Base-by-base conservation (phyloP, 2,797 vertebrate species). In the Rallus crepitans region DNA sequence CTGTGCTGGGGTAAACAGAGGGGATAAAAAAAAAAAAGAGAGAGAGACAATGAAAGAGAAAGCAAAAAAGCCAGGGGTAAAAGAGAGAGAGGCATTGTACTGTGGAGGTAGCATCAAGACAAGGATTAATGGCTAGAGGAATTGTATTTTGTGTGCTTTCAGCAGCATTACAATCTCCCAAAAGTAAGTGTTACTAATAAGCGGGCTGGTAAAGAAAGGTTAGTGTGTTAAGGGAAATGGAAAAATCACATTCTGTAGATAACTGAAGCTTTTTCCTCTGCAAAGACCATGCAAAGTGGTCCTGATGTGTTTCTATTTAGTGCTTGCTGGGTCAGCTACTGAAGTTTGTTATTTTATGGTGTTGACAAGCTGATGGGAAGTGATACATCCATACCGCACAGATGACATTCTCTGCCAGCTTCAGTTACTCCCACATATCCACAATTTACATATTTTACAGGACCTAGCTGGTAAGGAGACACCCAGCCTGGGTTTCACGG, bases 51-150 rank as follows among this genome's bases (percentile, higher is more conserved):
- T 90, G 55, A 92, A 68, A 56, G 47, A 48, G 19, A 50, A 66
- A 59, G 50, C 27, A 59, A 81, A 82, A 85, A 87, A 89, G 20
- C 5, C 42, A 66, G 76, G 77, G 78, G 87, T 89, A 72, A 96
- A 97, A 94, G 90, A 96, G 94, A 96, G 93, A 95, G 90, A 96
- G 91, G 81, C 82, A n/a, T 97, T 97, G 97, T 97, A 37, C 87
- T 95, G 66, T 20, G 91, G 83, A 97, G 93, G 89, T 95, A 94
- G 80, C 83, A 95, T 90, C 81, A 95, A 97, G 97, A 98, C 95
- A 97, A 96, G 94, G 97, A 98, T 98, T 97, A 97, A 98, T 96
- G 92, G 91, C 80, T 39, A 91, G 48, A 80, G 90, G 96, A 95
- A 96, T 97, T 95, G 94, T 65, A 82, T 93, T 97, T 96, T 94